Conservation (phyloP, 2,113 vertebrate species). For the Dicerorhinus sumatrensis region DNA sequence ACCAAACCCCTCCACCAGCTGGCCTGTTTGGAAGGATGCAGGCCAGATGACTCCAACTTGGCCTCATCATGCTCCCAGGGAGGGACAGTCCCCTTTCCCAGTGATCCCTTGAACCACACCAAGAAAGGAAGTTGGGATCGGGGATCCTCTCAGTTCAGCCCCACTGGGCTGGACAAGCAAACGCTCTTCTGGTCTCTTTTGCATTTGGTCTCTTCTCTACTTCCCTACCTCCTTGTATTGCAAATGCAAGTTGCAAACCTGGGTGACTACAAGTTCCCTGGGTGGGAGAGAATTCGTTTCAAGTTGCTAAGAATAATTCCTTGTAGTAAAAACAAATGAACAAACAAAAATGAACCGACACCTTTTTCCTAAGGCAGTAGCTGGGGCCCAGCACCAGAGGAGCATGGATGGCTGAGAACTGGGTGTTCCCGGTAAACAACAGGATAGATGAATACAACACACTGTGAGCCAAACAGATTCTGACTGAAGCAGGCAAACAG, state of each 20-base stretch:
- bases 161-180: fast-evolving
- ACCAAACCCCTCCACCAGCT: not conserved
- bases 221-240: not conserved
- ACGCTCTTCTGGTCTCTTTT: fast-evolving
- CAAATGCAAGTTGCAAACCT: not conserved
- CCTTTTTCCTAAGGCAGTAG: not conserved
- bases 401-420: not conserved
- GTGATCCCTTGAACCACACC: not conserved
- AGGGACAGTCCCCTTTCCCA: not conserved
- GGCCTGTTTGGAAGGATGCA: not conserved
- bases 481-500: not conserved
- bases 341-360: not conserved
- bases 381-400: not conserved
- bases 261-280: not conserved
- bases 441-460: not conserved
- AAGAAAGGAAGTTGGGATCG: not conserved
- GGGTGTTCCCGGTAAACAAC: not conserved
- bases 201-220: not conserved
- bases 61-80: not conserved
- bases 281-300: not conserved
- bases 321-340: not conserved
- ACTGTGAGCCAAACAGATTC: not conserved
- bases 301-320: not conserved
- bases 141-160: not conserved
- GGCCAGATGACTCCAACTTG: not conserved